Evolutionary conservation across 2,113 vertebrate species (phyloP), one percentile per base, ranked within the genome.

Genomic region (Emydocephalus ijimae): DNA sequence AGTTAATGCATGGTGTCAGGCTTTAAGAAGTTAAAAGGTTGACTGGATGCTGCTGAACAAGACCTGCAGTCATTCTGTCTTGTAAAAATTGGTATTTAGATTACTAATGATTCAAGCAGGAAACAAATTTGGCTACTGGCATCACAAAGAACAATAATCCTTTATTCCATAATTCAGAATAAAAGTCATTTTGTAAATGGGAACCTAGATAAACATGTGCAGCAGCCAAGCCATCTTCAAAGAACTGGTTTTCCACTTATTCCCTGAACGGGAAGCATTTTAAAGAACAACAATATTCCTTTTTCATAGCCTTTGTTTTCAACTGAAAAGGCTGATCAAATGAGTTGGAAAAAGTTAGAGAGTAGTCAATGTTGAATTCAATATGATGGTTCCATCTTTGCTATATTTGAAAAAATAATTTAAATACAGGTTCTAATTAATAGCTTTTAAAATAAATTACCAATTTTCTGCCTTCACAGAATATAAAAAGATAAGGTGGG

Each of bases 1-100:
- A 57, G 39, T 93, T 96, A 94, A 93, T 92, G 88, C 69, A 85
- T 43, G 89, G 1, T 5, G 1, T 92, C 92, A 43, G 48, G 81
- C 91, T 81, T 57, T 54, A 54, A 56, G 90, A 91, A 86, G 69
- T 87, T 95, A 93, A 94, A 86, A 93, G 91, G 90, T 45, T 86
- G 11, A 0, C 11, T 90, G 0, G 86, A 21, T 26, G 34, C 88
- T 93, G 90, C 69, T 55, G 57, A 86, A 92, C 88, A 93, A 39
- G 89, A 85, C 59, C 9, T 94, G 91, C 69, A 94, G 0, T 89
- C 90, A 88, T 88, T 43, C 89, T 92, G 87, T 89, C 24, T 61
- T 93, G 55, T 56, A 91, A 91, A 91, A 91, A 91, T 54, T 85
- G 3, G 54, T n/a, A 85, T 89, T 9, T 50, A 85, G 45, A 52